These are phyloP conservation scores for Drosophila bocki DNA, from an alignment of 1,140 invertebrate genomes.

Conservation along the genomic window DNA sequence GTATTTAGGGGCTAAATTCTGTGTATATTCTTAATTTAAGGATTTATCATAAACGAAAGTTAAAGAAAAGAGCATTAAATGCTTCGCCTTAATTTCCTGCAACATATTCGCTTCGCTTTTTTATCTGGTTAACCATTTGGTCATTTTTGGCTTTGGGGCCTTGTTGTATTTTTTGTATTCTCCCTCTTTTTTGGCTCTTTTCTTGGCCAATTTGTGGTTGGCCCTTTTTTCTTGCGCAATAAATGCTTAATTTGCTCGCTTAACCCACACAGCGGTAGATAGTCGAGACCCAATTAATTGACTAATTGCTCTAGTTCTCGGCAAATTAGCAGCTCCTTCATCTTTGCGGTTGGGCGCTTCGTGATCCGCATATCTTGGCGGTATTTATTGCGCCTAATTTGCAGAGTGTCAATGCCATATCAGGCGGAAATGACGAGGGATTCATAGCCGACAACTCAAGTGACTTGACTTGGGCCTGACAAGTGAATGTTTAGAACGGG, in stretches of 20 bases:
- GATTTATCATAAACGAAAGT: background rate
- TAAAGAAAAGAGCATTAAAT: background rate
- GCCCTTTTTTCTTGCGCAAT: constrained; percentile 45
- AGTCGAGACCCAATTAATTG: constrained; percentile 40
- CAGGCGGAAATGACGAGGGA: constrained; percentile 32
- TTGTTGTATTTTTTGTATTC: constrained; percentile 2
- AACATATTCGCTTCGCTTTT: background rate
- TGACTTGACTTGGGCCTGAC: constrained; percentile 2
- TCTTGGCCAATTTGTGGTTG: constrained; percentile 52
- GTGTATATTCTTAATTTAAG: too few relatives aligned
- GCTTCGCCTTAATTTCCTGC: background rate
- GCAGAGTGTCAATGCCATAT: constrained; percentile 34
- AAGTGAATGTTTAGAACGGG: constrained; percentile 2
- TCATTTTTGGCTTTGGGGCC: constrained; percentile 18
- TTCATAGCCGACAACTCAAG: background rate
- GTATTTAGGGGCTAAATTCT: background rate
- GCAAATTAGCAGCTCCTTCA: constrained; percentile 37
- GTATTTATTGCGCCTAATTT: constrained; percentile 43
- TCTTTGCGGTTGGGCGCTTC: background rate
- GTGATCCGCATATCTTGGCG: constrained; percentile 37
- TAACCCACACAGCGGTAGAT: constrained; percentile 64
- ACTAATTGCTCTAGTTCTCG: constrained; percentile 64
- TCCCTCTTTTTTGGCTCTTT: constrained; percentile 30
- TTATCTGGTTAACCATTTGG: background rate
- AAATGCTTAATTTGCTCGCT: constrained; percentile 66